Conservation (phyloP, 1,140 invertebrate genomes). For the Trichomalopsis sarcophagae region DNA sequence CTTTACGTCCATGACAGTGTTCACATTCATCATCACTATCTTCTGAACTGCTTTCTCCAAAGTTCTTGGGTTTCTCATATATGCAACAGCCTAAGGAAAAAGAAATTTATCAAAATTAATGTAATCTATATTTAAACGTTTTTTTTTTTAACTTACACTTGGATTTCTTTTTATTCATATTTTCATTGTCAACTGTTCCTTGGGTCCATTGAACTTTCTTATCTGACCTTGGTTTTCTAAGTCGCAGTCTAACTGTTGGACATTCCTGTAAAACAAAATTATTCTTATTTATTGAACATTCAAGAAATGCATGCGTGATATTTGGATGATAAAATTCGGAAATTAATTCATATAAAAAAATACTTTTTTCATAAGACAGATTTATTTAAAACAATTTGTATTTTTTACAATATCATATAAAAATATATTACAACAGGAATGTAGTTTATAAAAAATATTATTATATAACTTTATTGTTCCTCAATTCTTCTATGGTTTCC, state of each 20-base stretch:
- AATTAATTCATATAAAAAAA: conserved; percentile 31
- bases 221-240: conserved; percentile 83
- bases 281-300: conserved; percentile 17
- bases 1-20: conserved; percentile 89
- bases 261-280: conserved; percentile 73
- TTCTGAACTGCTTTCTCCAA: conserved; percentile 89
- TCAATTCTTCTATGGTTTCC: conserved; percentile 78
- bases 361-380: conserved; percentile 26
- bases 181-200: conserved; percentile 94
- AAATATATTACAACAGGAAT: conserved; percentile 29
- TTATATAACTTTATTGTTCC: conserved; percentile 75
- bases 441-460: conserved; percentile 57
- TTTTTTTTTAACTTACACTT: conserved; percentile 83
- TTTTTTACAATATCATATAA: conserved; percentile 25
- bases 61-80: conserved; percentile 86
- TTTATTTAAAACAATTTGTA: conserved; percentile 11
- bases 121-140: not conserved
- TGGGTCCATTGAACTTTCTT: conserved; percentile 92
- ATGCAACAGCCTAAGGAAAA: conserved; percentile 87
- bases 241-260: conserved; percentile 82
- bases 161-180: conserved; percentile 95
- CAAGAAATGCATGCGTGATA: not conserved
- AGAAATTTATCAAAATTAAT: conserved; percentile 10
- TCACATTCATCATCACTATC: conserved; percentile 89
- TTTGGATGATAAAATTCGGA: not conserved